Evolutionary conservation across 1,140 invertebrate species (phyloP), one percentile per base, ranked within the genome.

Genomic region (Palaemon carinicauda): DNA sequence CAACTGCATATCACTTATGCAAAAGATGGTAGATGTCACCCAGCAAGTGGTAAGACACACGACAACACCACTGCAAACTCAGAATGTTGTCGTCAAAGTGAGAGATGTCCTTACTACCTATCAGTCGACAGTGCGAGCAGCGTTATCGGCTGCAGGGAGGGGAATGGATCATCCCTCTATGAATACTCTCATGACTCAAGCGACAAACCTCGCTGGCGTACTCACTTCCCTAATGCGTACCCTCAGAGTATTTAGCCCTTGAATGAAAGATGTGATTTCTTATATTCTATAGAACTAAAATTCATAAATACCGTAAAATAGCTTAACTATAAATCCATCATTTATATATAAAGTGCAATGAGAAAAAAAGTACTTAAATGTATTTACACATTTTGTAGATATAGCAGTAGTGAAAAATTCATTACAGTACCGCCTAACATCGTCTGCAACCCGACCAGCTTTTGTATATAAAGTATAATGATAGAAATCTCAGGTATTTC

Each of bases 261-360:
- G 89, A 91, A 74, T 71, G 14, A 29, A 31, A 14, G 17, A 19
- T 79, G 27, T 73, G 52, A 79, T 54, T 79, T 54, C 15, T 41
- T 29, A 60, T 60, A 60, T 60, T 31, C 33, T 54, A 60, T 21
- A 83, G 82, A 83, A 60, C 85, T 1, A 96, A 96, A 95, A 96
- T 96, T 95, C 94, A 96, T 93, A 96, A 96, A 94, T 96, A 96
- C 93, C 94, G 95, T 89, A 96, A 96, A 93, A 96, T 96, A 93
- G 96, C 96, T 92, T 93, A 93, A 89, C 93, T 94, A 90, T 95
- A 95, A 91, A 94, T 94, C 91, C 92, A 92, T 27, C 92, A 93
- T 29, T 89, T 93, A 71, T 91, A n/a, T n/a, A 93, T 82, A 91
- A 92, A 29, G 90, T 91, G 50, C 92, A 92, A 83, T 91, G 93